Evolutionary conservation across 1,140 invertebrate species (phyloP).

Genomic region (Lithobius niger): DNA sequence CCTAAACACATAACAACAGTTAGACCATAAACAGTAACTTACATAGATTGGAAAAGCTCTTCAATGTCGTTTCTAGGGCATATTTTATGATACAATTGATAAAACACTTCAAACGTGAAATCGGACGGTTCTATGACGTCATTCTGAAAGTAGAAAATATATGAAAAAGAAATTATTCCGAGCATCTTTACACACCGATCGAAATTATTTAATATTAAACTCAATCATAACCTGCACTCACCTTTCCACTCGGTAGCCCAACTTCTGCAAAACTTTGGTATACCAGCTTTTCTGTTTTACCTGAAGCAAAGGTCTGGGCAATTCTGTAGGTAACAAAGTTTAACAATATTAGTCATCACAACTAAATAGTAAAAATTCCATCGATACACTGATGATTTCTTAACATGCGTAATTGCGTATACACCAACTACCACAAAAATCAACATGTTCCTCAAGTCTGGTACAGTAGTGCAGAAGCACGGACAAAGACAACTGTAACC

Average conservation of each 20-base stretch:
- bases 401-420: too few relatives aligned
- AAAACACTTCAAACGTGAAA: slow-evolving; percentile 99
- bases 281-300: slow-evolving; percentile 94
- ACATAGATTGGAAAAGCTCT: slow-evolving; percentile 94
- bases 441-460: too few relatives aligned
- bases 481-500: too few relatives aligned
- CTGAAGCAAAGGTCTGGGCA: slow-evolving; percentile 93
- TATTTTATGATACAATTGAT: slow-evolving; percentile 95
- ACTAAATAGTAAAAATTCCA: too few relatives aligned
- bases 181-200: slow-evolving; percentile 10
- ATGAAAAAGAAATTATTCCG: slow-evolving; percentile 10
- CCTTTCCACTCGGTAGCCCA: slow-evolving; percentile 87
- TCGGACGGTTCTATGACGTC: slow-evolving; percentile 87
- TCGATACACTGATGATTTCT: too few relatives aligned
- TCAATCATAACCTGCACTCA: slow-evolving; percentile 28
- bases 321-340: too few relatives aligned
- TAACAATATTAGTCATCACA: too few relatives aligned
- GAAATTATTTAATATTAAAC: slow-evolving; percentile 14
- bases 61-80: slow-evolving; percentile 98
- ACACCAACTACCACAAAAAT: too few relatives aligned
- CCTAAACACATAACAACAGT: too few relatives aligned
- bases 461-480: too few relatives aligned
- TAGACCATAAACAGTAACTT: slow-evolving; percentile 42
- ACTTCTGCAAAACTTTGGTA: slow-evolving; percentile 93
- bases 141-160: slow-evolving; percentile 38